Conservation (phyloP, 2,888 invertebrate species). For the Muscina levida region DNA sequence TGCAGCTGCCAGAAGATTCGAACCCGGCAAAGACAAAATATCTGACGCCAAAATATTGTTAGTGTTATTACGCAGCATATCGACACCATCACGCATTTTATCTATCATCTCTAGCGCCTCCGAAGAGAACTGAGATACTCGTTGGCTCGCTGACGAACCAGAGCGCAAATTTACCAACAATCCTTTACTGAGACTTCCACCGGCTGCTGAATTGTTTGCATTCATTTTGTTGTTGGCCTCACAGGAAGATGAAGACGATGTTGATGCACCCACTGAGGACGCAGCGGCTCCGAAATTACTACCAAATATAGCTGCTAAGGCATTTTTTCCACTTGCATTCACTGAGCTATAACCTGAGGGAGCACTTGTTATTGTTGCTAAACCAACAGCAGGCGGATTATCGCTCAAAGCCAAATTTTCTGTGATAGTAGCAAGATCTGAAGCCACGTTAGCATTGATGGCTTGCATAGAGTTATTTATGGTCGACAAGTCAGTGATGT, state of each 20-base stretch:
- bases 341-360: conserved; percentile 79
- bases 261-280: conserved; percentile 52
- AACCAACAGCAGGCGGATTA: conserved; percentile 65
- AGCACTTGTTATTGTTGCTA: conserved; percentile 43
- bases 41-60: conserved; percentile 89
- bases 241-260: conserved; percentile 65
- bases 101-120: conserved; percentile 85
- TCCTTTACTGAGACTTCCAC: conserved; percentile 76
- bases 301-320: conserved; percentile 73
- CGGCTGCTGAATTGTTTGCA: conserved; percentile 75
- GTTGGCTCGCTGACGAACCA: conserved; percentile 69
- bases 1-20: conserved; percentile 75
- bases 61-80: conserved; percentile 88
- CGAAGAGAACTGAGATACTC: conserved; percentile 78
- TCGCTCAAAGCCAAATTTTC: conserved; percentile 88
- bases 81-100: conserved; percentile 85
- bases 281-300: conserved; percentile 78
- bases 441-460: conserved; percentile 81
- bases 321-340: conserved; percentile 81
- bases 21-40: conserved; percentile 82
- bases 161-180: conserved; percentile 76
- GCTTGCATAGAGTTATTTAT: conserved; percentile 86
- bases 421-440: conserved; percentile 92
- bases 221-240: conserved; percentile 80
- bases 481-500: conserved; percentile 84